Percentiles rank a stretch among this genome's conserved stretches.
These are phyloP conservation scores for Pemphigus obesinymphae DNA, from an alignment of 1,140 invertebrate species.

Conservation along the genomic window DNA sequence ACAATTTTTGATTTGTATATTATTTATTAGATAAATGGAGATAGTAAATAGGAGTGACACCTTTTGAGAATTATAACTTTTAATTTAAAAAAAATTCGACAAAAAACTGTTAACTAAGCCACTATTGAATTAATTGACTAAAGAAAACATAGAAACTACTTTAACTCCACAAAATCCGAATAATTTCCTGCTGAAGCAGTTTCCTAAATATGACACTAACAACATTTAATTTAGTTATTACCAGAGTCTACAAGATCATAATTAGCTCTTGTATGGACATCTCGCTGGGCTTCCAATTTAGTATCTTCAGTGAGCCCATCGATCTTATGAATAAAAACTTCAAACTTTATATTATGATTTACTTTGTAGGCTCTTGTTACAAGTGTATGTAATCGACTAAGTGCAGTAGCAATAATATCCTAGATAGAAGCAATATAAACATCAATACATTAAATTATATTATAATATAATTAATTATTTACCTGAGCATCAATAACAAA, in stretches of 20 bases:
- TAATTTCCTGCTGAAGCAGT: too few relatives aligned
- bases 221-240: constrained; percentile 48
- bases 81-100: too few relatives aligned
- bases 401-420: constrained; percentile 95
- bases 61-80: too few relatives aligned
- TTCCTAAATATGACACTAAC: too few relatives aligned
- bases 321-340: constrained; percentile 98
- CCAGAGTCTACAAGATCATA: constrained; percentile 90
- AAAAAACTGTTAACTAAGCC: too few relatives aligned
- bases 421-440: constrained; percentile 49
- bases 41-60: too few relatives aligned
- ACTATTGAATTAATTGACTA: too few relatives aligned
- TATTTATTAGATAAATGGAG: too few relatives aligned
- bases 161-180: too few relatives aligned
- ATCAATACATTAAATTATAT: neutral
- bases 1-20: too few relatives aligned
- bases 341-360: constrained; percentile 95
- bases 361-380: constrained; percentile 94
- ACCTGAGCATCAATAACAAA: constrained; percentile 99
- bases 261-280: constrained; percentile 94
- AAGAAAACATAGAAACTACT: too few relatives aligned
- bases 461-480: constrained; percentile 45
- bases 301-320: constrained; percentile 97
- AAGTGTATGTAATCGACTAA: constrained; percentile 85
- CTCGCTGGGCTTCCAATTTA: constrained; percentile 96